Base-by-base conservation (phyloP, 2,797 vertebrate species). In the Sebastes glaucus region DNA sequence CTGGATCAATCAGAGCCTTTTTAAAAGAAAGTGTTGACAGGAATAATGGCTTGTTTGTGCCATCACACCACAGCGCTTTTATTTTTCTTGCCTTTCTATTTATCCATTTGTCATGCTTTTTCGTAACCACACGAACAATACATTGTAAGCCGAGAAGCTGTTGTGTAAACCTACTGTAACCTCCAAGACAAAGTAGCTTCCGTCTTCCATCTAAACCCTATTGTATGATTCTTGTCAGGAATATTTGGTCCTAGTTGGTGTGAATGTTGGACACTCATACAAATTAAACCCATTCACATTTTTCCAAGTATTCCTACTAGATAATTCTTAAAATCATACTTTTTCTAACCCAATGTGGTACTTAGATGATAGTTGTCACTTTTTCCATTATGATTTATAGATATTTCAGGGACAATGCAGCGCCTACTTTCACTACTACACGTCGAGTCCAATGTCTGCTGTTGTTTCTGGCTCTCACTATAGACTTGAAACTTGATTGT, bases 81-180 rank as follows among this genome's bases (percentile, higher is more conserved):
- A 6, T 49, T 28, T 72, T 38, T 32, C 16, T 61, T 46, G 9
- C 7, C 49, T 25, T 42, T 67, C 56, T 80, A 49, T 52, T 53
- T 68, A 42, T 56, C 56, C 8, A 67, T 79, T 72, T 11, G 28
- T 68, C n/a, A 35, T 49, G 35, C n/a, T 55, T 71, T 75, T 60
- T 0, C 25, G 4, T 70, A 60, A 27, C 49, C 2, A 1, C 7
- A 1, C 0, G 0, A 65, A 79, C 49, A 73, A 28, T 27, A 46
- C 28, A 49, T 2, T 55, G n/a, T 16, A 32, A 46, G 25, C 23
- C 52, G 18, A 23, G 23, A n/a, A 67, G 42, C 30, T 52, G 49
- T 56, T 57, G 49, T 62, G 65, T 3, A 84, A 77, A 67, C 62
- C 10, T 57, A 2, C 16, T 25, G 9, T 25, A 20, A 4, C 13